A percentile compares a stretch with the other conserved stretches of the same genome.
Conservation (phyloP, 2,888 invertebrate species). For the Limulus polyphemus region DNA sequence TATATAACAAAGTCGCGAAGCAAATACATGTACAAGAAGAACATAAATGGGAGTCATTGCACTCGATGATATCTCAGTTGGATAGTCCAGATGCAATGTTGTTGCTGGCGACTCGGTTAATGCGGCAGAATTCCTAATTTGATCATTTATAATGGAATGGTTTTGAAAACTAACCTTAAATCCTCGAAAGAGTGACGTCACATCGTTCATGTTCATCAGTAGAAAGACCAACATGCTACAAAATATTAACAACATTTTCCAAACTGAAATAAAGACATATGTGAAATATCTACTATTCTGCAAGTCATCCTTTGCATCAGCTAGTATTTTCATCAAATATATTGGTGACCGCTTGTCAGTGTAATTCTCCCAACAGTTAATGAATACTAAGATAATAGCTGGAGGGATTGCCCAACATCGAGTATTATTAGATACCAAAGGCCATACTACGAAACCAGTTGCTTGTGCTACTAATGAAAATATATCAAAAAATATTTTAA, state of each 20-base stretch:
- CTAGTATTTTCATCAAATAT: constrained; percentile 50
- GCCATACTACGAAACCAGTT: constrained; percentile 84
- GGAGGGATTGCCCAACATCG: constrained; percentile 70
- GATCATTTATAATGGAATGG: too few species aligned
- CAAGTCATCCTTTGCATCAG: constrained; percentile 64
- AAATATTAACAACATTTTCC: constrained; percentile 76
- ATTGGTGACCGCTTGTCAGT: constrained; percentile 71
- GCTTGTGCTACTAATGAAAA: constrained; percentile 75
- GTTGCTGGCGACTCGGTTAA: background rate
- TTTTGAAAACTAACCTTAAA: too few species aligned
- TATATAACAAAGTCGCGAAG: constrained; percentile 77
- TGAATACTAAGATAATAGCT: constrained; percentile 68
- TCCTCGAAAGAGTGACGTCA: too few species aligned
- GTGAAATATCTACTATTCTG: constrained; percentile 71
- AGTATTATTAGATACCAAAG: constrained; percentile 36
- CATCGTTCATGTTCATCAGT: constrained; percentile 56
- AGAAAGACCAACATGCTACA: constrained; percentile 57
- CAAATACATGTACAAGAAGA: constrained; percentile 62
- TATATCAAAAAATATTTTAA: constrained; percentile 48
- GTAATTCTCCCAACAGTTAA: constrained; percentile 98
- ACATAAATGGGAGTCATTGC: constrained; percentile 54
- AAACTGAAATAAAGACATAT: constrained; percentile 75
- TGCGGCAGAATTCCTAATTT: too few species aligned
- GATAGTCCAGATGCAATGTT: background rate
- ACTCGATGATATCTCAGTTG: background rate